A percentile compares a stretch with the other conserved stretches of the same genome.
Evolutionary conservation across 2,888 invertebrate genomes (phyloP).

Genomic region (Caprella mutica): DNA sequence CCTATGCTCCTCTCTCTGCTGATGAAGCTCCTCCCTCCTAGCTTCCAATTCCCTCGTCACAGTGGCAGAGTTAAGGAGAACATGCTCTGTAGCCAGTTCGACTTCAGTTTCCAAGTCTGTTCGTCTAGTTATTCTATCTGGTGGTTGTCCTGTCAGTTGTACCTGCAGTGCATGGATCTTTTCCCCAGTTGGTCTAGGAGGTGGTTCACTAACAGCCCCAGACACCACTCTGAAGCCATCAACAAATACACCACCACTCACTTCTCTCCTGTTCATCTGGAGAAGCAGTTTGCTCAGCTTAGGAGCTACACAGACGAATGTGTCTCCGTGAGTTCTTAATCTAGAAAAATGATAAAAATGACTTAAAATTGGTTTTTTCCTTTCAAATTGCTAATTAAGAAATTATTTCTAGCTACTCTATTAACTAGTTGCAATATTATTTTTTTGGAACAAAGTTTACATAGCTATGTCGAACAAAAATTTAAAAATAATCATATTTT

Average conservation of each 20-base stretch:
- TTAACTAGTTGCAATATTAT: neutral
- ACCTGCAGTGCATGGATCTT: constrained; percentile 14
- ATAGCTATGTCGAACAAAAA: neutral
- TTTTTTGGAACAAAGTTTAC: neutral
- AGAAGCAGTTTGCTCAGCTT: constrained; percentile 28
- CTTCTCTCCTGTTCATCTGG: constrained; percentile 24
- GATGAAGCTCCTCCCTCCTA: constrained; percentile 23
- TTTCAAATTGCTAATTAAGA: neutral
- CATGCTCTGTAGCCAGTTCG: neutral
- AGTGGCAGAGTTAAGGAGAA: neutral
- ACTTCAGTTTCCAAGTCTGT: neutral
- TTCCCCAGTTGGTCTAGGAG: constrained; percentile 22
- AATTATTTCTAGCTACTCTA: neutral
- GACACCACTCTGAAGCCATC: constrained; percentile 11
- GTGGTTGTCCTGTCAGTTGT: constrained; percentile 26
- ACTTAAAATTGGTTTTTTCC: neutral
- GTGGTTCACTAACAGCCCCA: constrained; percentile 21
- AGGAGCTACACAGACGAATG: too few relatives aligned
- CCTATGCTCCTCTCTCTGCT: constrained; percentile 17
- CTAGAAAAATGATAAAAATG: neutral
- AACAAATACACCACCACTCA: constrained; percentile 16
- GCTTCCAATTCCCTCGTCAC: constrained; percentile 2
- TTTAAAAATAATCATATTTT: neutral
- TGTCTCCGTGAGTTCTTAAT: neutral
- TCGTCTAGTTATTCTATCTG: constrained; percentile 15